These are phyloP conservation scores for Cyrtodaria siliqua DNA, from an alignment of 2,888 invertebrate species.

Conservation along the genomic window DNA sequence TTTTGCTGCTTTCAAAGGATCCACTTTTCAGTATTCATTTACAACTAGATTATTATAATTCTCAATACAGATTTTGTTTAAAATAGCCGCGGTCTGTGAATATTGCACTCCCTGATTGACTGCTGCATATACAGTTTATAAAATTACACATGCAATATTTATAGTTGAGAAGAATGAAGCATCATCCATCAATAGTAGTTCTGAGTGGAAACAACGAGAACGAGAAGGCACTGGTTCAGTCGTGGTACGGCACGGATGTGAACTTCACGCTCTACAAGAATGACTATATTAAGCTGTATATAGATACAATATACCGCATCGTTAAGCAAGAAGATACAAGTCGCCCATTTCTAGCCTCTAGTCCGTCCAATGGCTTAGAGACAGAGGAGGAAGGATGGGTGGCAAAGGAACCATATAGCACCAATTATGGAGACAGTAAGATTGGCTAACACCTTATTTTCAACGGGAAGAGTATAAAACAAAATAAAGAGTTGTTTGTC, in stretches of 20 bases:
- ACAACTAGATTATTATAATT: too few relatives aligned
- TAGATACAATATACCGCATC: conserved; percentile 69
- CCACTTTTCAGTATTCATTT: too few relatives aligned
- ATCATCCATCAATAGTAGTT: conserved; percentile 94
- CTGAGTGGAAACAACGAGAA: conserved; percentile 99
- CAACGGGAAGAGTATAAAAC: too few relatives aligned
- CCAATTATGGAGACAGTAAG: conserved; percentile 92
- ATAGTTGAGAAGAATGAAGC: conserved; percentile 90
- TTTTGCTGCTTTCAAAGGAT: too few relatives aligned
- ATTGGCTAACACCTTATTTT: too few relatives aligned
- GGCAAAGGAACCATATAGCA: conserved; percentile 92
- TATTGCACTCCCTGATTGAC: too few relatives aligned
- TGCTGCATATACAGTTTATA: background rate
- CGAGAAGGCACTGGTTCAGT: conserved; percentile 93
- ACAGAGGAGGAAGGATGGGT: conserved; percentile 90
- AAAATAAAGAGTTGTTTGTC: too few relatives aligned
- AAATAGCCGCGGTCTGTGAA: too few relatives aligned
- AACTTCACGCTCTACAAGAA: conserved; percentile 90
- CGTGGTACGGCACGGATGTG: conserved; percentile 89
- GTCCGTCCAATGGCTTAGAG: conserved; percentile 89
- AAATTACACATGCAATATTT: conserved; percentile 12
- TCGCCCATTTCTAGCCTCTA: conserved; percentile 93
- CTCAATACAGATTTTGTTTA: background rate
- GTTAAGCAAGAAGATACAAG: conserved; percentile 84
- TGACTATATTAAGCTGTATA: conserved; percentile 93